Conservation (phyloP, 2,797 vertebrate genomes). For the Cyclopterus lumpus region DNA sequence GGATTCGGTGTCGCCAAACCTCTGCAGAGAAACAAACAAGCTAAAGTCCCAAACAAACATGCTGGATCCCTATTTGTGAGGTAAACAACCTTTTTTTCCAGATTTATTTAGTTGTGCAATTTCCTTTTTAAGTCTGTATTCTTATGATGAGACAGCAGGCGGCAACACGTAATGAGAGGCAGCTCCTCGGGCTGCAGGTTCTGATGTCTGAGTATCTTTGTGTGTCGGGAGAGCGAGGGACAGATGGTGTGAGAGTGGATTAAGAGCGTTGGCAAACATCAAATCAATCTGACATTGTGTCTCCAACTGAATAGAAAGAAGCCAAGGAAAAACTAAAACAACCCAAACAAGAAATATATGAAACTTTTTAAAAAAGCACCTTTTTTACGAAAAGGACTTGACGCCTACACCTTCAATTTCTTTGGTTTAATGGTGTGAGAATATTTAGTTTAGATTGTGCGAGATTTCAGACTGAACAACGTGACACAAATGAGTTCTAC, state of each 20-base stretch:
- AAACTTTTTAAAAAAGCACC: background rate
- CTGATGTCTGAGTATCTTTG: no score
- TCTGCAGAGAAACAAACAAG: background rate
- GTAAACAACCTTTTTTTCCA: background rate
- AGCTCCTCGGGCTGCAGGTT: background rate
- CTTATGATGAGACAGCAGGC: background rate
- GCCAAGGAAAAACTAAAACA: background rate
- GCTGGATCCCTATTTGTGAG: background rate
- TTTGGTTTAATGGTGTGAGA: no score
- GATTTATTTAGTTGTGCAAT: background rate
- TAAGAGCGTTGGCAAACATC: background rate
- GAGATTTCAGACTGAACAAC: no score
- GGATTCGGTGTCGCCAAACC: background rate
- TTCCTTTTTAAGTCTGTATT: background rate
- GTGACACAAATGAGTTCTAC: no score
- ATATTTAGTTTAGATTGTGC: no score
- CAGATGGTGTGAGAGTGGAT: constrained; percentile 3
- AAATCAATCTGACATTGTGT: background rate
- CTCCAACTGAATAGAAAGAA: background rate
- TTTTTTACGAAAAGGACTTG: no score
- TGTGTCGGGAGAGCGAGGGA: background rate
- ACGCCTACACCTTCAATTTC: no score
- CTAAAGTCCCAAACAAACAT: background rate
- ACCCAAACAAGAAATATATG: background rate
- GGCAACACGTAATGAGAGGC: background rate